These are phyloP conservation scores for Euwallacea fornicatus DNA, from an alignment of 1,140 invertebrate species.

Conservation along the genomic window DNA sequence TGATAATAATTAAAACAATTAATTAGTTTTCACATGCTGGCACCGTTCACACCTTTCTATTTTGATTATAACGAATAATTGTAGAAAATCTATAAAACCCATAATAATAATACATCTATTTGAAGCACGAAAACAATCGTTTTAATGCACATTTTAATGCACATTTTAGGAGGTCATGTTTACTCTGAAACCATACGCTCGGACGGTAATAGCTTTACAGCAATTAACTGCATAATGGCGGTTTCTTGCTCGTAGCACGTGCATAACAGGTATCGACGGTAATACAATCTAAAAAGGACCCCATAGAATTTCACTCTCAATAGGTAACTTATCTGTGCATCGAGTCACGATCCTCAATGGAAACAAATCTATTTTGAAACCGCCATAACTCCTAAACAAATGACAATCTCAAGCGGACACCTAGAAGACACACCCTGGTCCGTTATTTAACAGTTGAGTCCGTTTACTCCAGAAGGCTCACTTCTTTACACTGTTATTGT, in stretches of 20 bases:
- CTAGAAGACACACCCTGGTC: slow-evolving; percentile 26
- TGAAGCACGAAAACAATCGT: no score
- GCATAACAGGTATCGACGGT: slow-evolving; percentile 22
- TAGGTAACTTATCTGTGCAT: slow-evolving; percentile 35
- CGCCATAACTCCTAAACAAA: slow-evolving; percentile 37
- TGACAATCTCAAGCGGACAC: slow-evolving; percentile 31
- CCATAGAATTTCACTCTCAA: slow-evolving; percentile 36
- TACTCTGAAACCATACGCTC: not conserved
- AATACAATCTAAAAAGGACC: slow-evolving; percentile 25
- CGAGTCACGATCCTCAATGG: slow-evolving; percentile 38
- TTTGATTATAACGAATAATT: no score
- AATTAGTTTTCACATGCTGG: no score
- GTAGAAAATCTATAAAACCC: no score
- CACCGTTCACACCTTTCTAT: no score
- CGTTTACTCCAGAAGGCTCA: slow-evolving; percentile 13
- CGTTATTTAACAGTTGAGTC: slow-evolving; percentile 27
- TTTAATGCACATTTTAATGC: not conserved
- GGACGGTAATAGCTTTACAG: slow-evolving; percentile 11
- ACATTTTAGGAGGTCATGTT: not conserved
- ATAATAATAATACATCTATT: no score
- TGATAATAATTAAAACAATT: no score
- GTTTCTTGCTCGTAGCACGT: slow-evolving; percentile 26
- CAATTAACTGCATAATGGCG: slow-evolving; percentile 13
- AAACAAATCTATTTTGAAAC: slow-evolving; percentile 39
- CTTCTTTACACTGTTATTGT: no score